These are phyloP conservation scores for Hippoglossus hippoglossus DNA, from an alignment of 2,797 vertebrate species.

Conservation along the genomic window DNA sequence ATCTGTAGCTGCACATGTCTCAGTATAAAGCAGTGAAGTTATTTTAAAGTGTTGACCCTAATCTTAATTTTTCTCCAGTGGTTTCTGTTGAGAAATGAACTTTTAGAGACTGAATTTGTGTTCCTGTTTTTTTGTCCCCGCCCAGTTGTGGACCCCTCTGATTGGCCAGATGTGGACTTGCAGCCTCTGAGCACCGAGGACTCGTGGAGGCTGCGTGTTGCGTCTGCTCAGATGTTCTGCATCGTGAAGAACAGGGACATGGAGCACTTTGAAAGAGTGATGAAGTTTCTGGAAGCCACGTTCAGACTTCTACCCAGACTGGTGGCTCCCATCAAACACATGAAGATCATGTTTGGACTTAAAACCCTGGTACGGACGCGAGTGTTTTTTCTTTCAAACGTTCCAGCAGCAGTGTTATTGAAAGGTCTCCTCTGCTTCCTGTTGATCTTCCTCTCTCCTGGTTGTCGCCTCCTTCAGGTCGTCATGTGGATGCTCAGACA, in stretches of 20 bases:
- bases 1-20: too few relatives aligned
- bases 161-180: conserved; percentile 70
- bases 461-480: conserved; percentile 55
- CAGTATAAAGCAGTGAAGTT: too few relatives aligned
- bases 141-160: conserved; percentile 64
- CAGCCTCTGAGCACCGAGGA: conserved; percentile 68
- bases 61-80: too few relatives aligned
- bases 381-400: too few relatives aligned
- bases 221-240: conserved; percentile 64
- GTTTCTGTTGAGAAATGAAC: too few relatives aligned
- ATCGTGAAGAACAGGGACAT: conserved; percentile 71
- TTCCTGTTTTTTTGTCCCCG: too few relatives aligned
- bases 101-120: too few relatives aligned
- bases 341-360: conserved; percentile 85
- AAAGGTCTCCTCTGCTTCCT: background rate
- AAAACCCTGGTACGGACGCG: conserved; percentile 79
- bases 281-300: conserved; percentile 70
- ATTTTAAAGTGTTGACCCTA: too few relatives aligned
- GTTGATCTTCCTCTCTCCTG: background rate
- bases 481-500: conserved; percentile 81
- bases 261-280: conserved; percentile 66
- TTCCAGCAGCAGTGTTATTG: too few relatives aligned
- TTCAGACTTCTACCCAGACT: conserved; percentile 72
- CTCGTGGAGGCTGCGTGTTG: conserved; percentile 70
- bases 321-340: conserved; percentile 81